Evolutionary conservation across 64 coral and sea anemone species (phyloP), one percentile per base, ranked within the genome.

Genomic region (Orbicella faveolata): DNA sequence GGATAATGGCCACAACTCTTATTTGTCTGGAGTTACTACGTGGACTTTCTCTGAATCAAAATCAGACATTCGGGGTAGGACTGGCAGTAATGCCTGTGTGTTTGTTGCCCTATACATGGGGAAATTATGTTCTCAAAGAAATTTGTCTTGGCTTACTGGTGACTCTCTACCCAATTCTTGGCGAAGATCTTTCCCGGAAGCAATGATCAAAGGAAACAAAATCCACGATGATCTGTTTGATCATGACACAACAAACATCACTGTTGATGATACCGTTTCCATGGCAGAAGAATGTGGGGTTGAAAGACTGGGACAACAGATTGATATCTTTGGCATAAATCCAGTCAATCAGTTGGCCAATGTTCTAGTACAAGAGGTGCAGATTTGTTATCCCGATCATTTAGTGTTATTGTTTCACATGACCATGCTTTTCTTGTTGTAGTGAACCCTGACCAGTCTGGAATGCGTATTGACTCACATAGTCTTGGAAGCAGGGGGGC

Each of bases 151-250:
- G 2, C 44, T 2, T 48, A 48, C 44, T 48, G 44, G 44, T 48
- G 44, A 3, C 44, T 48, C 2, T 41, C 39, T 41, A 41, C 39
- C 39, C 39, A 4, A 41, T 6, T 18, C 23, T 90, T 90, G 89
- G 89, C 34, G 54, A 52, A 20, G 17, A 72, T 30, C 89, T 33
- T 44, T 90, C 39, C 0, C 0, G 39, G 48, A 81, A 5, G 83
- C 90, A n/a, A 92, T 87, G 20, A 44, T 9, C 15, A 52, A 34
- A 36, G 90, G 74, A 4, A 92, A 92, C 79, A 74, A 76, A 26
- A 76, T 92, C 18, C 90, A 92, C 33, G 82, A 92, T 70, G 90
- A 92, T 26, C 52, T 92, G 9, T 92, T 78, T 79, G 90, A 92
- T n/a, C 30, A n/a, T 67, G 90, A 84, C 21, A 73, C 80, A 36